phyloP scores from a whole-genome alignment of 2,113 vertebrate species.

The Dromiciops gliroides region DNA sequence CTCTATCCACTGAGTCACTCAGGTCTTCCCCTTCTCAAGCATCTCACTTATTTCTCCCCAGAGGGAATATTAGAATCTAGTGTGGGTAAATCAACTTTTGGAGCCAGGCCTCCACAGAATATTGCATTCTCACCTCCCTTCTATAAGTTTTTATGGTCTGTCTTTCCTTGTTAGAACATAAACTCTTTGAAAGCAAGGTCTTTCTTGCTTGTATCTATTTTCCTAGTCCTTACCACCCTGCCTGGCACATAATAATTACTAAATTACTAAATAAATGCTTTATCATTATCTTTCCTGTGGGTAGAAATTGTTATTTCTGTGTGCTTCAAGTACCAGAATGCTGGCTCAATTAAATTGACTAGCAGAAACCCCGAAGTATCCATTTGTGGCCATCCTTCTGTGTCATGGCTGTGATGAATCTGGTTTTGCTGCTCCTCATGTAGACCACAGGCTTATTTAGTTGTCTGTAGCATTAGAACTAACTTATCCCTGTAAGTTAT shows the following conservation, averaged over 20 bases:
- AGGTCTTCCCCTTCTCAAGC: not conserved
- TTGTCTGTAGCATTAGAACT: not conserved
- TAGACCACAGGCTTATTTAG: not conserved
- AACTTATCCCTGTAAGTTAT: not conserved
- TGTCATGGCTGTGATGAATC: not conserved
- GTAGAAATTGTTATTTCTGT: not conserved
- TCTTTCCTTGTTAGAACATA: not conserved
- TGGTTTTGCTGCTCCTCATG: not conserved
- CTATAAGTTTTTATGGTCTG: not conserved
- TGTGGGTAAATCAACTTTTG: not conserved
- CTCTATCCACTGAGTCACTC: not conserved
- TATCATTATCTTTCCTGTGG: not conserved
- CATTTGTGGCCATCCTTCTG: not conserved
- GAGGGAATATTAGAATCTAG: not conserved
- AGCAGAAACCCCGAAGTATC: not conserved
- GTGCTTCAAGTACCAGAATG: not conserved
- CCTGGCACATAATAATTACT: not conserved
- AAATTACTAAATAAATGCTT: not conserved
- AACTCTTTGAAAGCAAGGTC: not conserved
- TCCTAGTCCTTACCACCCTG: not conserved
- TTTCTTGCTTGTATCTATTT: not conserved
- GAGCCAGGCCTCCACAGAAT: not conserved
- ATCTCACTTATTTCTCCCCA: not conserved
- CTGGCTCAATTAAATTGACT: not conserved
- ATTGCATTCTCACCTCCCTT: not conserved